phyloP scores from a whole-genome alignment of 2,113 vertebrate species.

The Apodemus sylvaticus region DNA sequence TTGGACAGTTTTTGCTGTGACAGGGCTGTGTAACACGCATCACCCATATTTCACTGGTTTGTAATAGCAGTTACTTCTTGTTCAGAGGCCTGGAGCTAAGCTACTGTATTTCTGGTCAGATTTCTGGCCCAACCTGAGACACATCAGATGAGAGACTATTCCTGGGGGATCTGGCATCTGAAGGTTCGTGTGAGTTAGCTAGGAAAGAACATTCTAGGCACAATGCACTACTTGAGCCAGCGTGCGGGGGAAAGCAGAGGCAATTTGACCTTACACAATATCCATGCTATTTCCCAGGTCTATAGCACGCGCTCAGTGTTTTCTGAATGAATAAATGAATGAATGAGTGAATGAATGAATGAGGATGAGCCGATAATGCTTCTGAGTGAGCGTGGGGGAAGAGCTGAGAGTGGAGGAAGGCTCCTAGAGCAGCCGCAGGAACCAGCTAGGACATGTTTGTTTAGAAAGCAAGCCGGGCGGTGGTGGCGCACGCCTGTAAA shows the following conservation, averaged over 20 bases:
- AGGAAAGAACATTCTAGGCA: neutral
- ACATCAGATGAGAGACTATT: neutral
- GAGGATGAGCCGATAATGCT: neutral
- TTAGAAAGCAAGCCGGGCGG: too few relatives aligned
- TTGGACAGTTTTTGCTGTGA: neutral
- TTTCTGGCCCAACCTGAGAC: neutral
- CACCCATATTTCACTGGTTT: neutral
- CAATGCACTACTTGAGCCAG: neutral
- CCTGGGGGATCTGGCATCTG: neutral
- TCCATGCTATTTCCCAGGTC: neutral
- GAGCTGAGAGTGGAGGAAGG: neutral
- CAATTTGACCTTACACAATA: rapidly evolving
- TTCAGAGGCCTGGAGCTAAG: neutral
- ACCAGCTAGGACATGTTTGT: rapidly evolving
- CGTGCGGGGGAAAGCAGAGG: rapidly evolving
- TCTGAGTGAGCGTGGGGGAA: neutral
- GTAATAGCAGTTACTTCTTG: neutral
- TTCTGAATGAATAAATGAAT: neutral
- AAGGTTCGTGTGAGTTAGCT: neutral
- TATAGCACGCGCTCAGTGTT: neutral
- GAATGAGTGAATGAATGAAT: neutral
- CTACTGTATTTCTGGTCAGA: neutral
- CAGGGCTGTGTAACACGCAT: neutral
- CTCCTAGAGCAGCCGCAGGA: neutral
- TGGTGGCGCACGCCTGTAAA: too few relatives aligned